phyloP scores from a whole-genome alignment of 2,888 invertebrate species.

The Megastigmus dorsalis region DNA sequence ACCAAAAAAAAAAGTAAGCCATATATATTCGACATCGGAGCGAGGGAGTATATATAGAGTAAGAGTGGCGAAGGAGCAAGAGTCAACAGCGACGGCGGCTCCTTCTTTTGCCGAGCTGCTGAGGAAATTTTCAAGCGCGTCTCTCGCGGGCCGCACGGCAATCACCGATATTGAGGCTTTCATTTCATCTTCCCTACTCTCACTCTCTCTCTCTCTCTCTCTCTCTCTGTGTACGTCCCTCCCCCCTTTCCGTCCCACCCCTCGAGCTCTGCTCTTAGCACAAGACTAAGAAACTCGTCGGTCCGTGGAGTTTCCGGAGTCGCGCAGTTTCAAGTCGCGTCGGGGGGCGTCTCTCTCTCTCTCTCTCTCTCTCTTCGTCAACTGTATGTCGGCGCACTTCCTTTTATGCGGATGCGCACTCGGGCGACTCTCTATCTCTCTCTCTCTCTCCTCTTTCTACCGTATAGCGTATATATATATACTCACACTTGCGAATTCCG shows the following conservation, averaged over 20 bases:
- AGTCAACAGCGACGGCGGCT: slow-evolving; percentile 61
- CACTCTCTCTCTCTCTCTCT: too few species aligned
- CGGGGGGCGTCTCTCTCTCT: too few species aligned
- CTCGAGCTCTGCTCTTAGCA: background rate
- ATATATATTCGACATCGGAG: too few species aligned
- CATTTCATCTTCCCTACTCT: slow-evolving; percentile 68
- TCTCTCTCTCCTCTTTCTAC: background rate
- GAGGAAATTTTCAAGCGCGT: slow-evolving; percentile 65
- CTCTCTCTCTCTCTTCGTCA: too few species aligned
- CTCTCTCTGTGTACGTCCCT: too few species aligned
- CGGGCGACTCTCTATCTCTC: background rate
- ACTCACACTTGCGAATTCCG: too few species aligned
- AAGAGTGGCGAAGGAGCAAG: slow-evolving; percentile 48
- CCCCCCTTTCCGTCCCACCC: background rate
- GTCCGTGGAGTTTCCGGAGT: background rate
- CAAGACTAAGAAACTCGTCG: background rate
- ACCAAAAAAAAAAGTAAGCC: slow-evolving; percentile 49
- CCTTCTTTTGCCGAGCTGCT: slow-evolving; percentile 64
- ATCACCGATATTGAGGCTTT: slow-evolving; percentile 75
- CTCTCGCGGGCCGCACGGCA: slow-evolving; percentile 70
- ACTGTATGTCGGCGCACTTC: slow-evolving; percentile 13
- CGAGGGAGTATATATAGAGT: too few species aligned
- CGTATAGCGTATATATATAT: too few species aligned
- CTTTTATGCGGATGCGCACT: slow-evolving; percentile 15
- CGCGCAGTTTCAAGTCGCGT: slow-evolving; percentile 9